A percentile compares a stretch with the other conserved stretches of the same genome.
These are phyloP conservation scores for Autographa pulchrina DNA, from an alignment of 2,888 invertebrate genomes.

Conservation along the genomic window DNA sequence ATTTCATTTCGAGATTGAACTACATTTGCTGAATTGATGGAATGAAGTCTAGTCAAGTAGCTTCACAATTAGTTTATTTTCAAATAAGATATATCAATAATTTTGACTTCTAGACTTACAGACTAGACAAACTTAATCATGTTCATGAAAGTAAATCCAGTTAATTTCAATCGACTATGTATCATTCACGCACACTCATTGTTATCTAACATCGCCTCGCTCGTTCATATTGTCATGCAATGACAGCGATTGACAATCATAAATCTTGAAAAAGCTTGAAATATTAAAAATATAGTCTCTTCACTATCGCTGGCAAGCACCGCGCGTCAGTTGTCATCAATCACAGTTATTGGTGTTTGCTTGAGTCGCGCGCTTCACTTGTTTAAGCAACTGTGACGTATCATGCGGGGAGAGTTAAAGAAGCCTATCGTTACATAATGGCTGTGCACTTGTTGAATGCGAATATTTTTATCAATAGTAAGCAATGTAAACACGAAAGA, in stretches of 20 bases:
- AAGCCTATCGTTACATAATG: not conserved
- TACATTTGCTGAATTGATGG: not conserved
- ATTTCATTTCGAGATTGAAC: not conserved
- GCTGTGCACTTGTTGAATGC: slow-evolving; percentile 1
- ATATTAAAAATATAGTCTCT: not conserved
- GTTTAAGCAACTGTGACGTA: slow-evolving; percentile 4
- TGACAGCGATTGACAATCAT: not conserved
- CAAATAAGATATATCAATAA: no score
- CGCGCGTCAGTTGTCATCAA: slow-evolving; percentile 4
- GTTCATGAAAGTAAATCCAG: no score
- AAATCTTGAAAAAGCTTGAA: not conserved
- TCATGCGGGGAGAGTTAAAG: not conserved
- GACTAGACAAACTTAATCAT: no score
- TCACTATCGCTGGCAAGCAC: not conserved
- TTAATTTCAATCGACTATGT: not conserved
- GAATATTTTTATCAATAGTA: not conserved
- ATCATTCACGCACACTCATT: not conserved
- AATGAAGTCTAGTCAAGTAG: not conserved
- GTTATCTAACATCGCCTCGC: not conserved
- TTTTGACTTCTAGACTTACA: no score
- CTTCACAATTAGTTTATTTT: no score
- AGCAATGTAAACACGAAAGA: not conserved
- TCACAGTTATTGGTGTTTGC: not conserved
- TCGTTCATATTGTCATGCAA: not conserved
- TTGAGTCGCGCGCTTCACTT: not conserved